Base-by-base conservation (phyloP, 2,888 invertebrate genomes). In the Tineola bisselliella region DNA sequence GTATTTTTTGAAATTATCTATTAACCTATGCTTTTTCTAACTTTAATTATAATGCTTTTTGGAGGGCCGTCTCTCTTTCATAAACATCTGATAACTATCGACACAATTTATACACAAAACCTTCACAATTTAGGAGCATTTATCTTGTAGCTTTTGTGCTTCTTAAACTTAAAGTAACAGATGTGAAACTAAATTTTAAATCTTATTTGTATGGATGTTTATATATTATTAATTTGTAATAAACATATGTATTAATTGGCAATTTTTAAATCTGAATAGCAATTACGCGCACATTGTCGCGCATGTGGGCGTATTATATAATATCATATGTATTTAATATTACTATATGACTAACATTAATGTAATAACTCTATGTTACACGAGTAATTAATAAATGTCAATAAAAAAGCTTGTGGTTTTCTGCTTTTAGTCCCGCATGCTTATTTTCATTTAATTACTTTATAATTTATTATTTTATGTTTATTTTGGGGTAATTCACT, bases 401-500 rank as follows among this genome's bases (percentile, higher is more conserved):
- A 79, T 76, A 77, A 82, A 84, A 70, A 68, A 63, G 83, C 84
- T 84, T 81, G 81, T 84, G 81, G 77, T 84, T 84, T 84, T 76
- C 66, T 84, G 86, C 86, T 84, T 84, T 64, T 81, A 81, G 83
- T 75, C 86, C 84, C 70, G 84, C 84, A 81, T 86, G 86, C 84
- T 84, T 82, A 57, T 69, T 65, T 64, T 63, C 75, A 13, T 43
- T 77, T 68, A 56, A 63, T 76, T 76, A 65, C 63, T 66, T 72
- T 70, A 44, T 61, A 33, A 17, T 64, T 63, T 67, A 71, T 70
- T 62, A 71, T 67, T 65, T 62, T 61, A 61, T 68, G 70, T 68
- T 66, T 66, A 63, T 67, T 69, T 70, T 67, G 69, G 48, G 79
- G 78, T 52, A 52, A 52, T 15, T 17, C 11, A 18, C 17, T 52